Conservation (phyloP, 2,888 invertebrate species). For the Lepidochrysops patricia region DNA sequence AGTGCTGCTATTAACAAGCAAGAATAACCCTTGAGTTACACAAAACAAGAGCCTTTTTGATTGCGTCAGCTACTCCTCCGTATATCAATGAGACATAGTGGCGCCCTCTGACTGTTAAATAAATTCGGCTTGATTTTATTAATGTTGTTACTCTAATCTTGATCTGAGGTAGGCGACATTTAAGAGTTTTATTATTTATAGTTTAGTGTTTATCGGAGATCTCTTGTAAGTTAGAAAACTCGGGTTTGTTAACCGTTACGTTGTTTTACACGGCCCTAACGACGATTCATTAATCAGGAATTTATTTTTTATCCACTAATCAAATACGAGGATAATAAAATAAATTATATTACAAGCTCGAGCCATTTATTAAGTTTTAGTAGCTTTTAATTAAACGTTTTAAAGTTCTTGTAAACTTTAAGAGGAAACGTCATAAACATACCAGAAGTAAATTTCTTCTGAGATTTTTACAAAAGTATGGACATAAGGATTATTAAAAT, state of each 20-base stretch:
- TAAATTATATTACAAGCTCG: slow-evolving; percentile 8
- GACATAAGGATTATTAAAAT: no score
- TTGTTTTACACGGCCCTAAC: slow-evolving; percentile 16
- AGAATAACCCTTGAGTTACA: background rate
- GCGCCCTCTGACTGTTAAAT: slow-evolving; percentile 55
- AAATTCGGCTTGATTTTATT: slow-evolving; percentile 65
- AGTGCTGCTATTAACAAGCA: background rate
- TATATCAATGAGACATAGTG: slow-evolving; percentile 59
- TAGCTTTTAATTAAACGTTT: background rate
- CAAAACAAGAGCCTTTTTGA: background rate
- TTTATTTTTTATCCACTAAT: slow-evolving; percentile 17
- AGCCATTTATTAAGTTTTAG: background rate
- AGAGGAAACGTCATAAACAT: no score
- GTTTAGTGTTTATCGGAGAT: slow-evolving; percentile 45
- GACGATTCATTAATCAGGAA: slow-evolving; percentile 15
- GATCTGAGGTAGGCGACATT: slow-evolving; percentile 53
- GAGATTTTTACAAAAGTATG: no score
- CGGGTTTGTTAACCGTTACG: slow-evolving; percentile 37
- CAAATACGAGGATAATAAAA: slow-evolving; percentile 11
- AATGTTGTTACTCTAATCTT: slow-evolving; percentile 64
- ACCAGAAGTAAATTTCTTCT: no score
- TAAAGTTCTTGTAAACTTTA: background rate
- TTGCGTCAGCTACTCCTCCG: slow-evolving; percentile 23
- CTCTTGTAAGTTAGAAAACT: slow-evolving; percentile 39
- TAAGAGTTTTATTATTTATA: slow-evolving; percentile 70